These are phyloP conservation scores for Silurus aristotelis DNA, from an alignment of 2,797 vertebrate genomes.

Conservation along the genomic window DNA sequence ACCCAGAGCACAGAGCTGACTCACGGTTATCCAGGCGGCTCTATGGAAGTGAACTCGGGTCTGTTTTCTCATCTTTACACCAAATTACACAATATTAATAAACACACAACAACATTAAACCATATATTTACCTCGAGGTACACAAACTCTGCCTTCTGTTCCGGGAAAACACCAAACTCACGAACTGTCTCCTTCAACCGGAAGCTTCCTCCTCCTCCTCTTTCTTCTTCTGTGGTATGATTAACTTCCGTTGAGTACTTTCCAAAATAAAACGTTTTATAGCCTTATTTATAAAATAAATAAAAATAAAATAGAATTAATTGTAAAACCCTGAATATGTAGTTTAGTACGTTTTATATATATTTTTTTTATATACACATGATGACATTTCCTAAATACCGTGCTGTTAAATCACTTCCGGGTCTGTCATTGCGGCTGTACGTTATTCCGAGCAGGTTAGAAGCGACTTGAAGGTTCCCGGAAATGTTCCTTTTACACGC, in stretches of 20 bases:
- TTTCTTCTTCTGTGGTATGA: background rate
- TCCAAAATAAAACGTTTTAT: conserved; percentile 21
- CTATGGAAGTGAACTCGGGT: background rate
- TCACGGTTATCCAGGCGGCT: background rate
- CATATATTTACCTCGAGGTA: background rate
- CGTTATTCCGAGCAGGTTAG: background rate
- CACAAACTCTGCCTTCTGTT: background rate
- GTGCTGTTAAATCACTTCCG: background rate
- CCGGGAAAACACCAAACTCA: background rate
- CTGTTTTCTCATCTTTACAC: background rate
- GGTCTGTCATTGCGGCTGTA: background rate
- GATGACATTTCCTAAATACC: background rate
- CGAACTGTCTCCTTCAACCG: background rate
- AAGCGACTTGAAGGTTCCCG: background rate
- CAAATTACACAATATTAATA: background rate
- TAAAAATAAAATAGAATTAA: background rate
- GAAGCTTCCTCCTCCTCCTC: background rate
- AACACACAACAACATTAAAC: background rate
- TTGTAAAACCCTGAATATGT: background rate
- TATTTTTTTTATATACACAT: background rate
- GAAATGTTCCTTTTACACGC: conserved; percentile 37
- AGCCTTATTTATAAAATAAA: background rate
- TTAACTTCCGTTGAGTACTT: background rate
- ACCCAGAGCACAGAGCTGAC: background rate
- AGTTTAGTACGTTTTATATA: background rate